Base-by-base conservation (phyloP, 2,888 invertebrate species). In the Drosophila eohydei region DNA sequence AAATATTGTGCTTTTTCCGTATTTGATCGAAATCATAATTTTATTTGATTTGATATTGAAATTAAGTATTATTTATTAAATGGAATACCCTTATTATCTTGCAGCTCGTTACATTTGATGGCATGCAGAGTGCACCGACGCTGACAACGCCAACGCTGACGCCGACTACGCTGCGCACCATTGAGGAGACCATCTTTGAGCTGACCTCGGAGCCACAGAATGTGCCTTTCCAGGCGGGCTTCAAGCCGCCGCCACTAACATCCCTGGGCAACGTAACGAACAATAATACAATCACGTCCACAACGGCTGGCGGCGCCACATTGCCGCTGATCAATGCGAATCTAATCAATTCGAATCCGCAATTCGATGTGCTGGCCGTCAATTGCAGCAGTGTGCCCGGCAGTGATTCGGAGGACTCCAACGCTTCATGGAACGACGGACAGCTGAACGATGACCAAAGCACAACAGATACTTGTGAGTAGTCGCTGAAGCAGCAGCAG, bases 111-210 rank as follows among this genome's bases (percentile, higher is more conserved):
- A 95, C 96, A 92, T 94, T 97, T 93, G 97, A 97, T 94, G 96
- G 97, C 91, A 94, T 97, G 93, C 96, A 96, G 93, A 96, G 96
- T 91, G 97, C 98, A 90, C 97, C 97, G 61, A 98, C 98, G 70
- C 95, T 97, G 93, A 98, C 98, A 79, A 98, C 98, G 91, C 96
- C 98, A 80, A 98, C 97, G 91, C 94, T 98, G 89, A 98, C 98
- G 81, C 98, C 98, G 76, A 98, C 98, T 52, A 98, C 98, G 87
- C 94, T 98, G 92, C 95, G 97, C 90, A 96, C 95, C 94, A 97
- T 98, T 93, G 98, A 98, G 94, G 97, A 98, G 75, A 96, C 97
- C 1, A 97, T 98, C 93, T 95, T 97, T 91, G 97, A 98, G 94
- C 94, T 97, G 91, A 96, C 96, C 93, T 95, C 95, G 91, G 95